Conservation (phyloP, 1,140 invertebrate genomes). For the Melanaphis sacchari region DNA sequence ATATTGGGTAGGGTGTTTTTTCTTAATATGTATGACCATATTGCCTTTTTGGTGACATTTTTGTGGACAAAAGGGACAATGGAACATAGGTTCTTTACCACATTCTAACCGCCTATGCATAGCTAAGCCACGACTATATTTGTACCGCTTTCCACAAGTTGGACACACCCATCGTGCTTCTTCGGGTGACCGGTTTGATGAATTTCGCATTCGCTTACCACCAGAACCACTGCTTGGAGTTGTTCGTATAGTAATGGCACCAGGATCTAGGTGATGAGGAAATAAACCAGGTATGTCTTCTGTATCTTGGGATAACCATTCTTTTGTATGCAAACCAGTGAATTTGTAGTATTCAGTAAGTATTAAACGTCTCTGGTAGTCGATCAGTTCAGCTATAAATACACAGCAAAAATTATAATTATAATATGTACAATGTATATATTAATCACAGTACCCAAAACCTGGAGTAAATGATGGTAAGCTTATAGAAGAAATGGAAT, state of each 20-base stretch:
- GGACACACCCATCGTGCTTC: constrained; percentile 60
- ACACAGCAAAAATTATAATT: not conserved
- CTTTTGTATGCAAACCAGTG: constrained; percentile 52
- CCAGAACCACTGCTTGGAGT: constrained; percentile 23
- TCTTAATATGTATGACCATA: constrained; percentile 60
- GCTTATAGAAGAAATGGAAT: constrained; percentile 38
- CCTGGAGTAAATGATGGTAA: not conserved
- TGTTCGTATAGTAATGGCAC: constrained; percentile 51
- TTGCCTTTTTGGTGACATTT: constrained; percentile 61
- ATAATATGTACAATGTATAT: not conserved
- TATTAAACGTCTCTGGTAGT: constrained; percentile 56
- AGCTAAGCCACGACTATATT: constrained; percentile 60
- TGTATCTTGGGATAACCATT: constrained; percentile 55
- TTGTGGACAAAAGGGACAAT: constrained; percentile 60
- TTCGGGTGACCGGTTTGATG: constrained; percentile 55
- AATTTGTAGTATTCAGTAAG: constrained; percentile 58
- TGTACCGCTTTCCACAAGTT: constrained; percentile 60
- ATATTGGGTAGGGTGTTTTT: constrained; percentile 59
- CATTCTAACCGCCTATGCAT: constrained; percentile 60
- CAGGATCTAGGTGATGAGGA: constrained; percentile 59
- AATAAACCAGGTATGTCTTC: constrained; percentile 56
- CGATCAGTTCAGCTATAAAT: constrained; percentile 53
- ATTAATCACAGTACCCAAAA: constrained; percentile 45
- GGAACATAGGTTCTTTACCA: constrained; percentile 60
- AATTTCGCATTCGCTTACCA: constrained; percentile 46